A percentile compares a stretch with the other conserved stretches of the same genome.
phyloP scores from a whole-genome alignment of 2,797 vertebrate species.

The Pteropus rufus region DNA sequence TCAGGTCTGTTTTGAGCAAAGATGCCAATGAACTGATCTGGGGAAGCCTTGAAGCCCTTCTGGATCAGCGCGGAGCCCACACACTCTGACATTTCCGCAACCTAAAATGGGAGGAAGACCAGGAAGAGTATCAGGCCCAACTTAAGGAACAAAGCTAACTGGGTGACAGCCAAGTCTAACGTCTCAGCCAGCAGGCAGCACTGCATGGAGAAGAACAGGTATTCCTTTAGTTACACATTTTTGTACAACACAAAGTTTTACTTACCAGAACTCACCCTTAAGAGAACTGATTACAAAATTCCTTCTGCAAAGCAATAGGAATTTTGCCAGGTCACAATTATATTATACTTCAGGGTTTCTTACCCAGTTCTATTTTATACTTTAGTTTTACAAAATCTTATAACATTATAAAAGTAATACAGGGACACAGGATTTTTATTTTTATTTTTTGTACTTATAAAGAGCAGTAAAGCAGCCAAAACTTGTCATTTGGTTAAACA shows the following conservation, averaged over 20 bases:
- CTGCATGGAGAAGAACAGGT: no score
- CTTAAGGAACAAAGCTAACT: not conserved
- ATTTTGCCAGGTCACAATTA: not conserved
- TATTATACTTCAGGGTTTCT: not conserved
- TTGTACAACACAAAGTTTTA: not conserved
- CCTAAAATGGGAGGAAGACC: slow-evolving; percentile 77
- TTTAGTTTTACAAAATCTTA: not conserved
- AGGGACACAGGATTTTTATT: not conserved
- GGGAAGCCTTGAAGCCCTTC: slow-evolving; percentile 88
- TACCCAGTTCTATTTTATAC: not conserved
- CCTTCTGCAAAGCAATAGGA: not conserved
- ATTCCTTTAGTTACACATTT: not conserved
- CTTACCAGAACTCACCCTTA: not conserved
- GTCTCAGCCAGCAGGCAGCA: fast-evolving
- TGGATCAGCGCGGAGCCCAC: slow-evolving; percentile 93
- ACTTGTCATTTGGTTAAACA: slow-evolving; percentile 11
- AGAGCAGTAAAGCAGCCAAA: slow-evolving; percentile 1
- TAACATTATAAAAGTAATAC: not conserved
- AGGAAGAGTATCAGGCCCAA: not conserved
- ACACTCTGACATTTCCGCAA: slow-evolving; percentile 85
- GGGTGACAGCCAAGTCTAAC: fast-evolving
- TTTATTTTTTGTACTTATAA: not conserved
- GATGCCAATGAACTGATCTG: slow-evolving; percentile 90
- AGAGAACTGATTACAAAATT: not conserved
- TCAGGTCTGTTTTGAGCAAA: slow-evolving; percentile 97